Evolutionary conservation across 2,888 invertebrate species (phyloP).

Genomic region (Agrilus mali): DNA sequence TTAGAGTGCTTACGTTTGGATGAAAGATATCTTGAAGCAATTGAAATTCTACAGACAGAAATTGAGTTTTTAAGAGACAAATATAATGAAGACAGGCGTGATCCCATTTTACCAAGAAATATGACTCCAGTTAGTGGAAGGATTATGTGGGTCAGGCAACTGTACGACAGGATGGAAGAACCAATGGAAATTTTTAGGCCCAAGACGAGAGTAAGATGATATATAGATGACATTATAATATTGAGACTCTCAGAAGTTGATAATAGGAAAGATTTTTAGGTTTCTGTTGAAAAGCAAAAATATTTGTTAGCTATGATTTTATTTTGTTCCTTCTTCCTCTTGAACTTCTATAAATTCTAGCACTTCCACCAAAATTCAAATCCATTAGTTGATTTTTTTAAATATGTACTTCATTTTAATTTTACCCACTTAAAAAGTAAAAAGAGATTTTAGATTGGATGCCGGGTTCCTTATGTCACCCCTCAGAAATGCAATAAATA

Average conservation of each 20-base stretch:
- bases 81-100: conserved; percentile 65
- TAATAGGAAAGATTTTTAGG: no score
- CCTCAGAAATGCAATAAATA: no score
- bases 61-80: conserved; percentile 58
- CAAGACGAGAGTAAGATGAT: conserved; percentile 23
- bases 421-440: no score
- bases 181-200: conserved; percentile 56
- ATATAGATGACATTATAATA: no score
- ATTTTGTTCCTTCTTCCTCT: not conserved
- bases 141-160: conserved; percentile 72
- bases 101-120: conserved; percentile 59
- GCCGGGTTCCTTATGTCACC: no score
- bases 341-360: not conserved
- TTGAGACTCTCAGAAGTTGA: no score
- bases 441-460: no score
- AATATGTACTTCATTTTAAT: no score
- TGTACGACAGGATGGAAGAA: conserved; percentile 56
- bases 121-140: conserved; percentile 71
- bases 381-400: not conserved
- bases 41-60: conserved; percentile 53
- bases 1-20: conserved; percentile 61
- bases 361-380: not conserved
- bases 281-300: not conserved
- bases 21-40: conserved; percentile 59
- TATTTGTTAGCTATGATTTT: no score